Percentiles rank a stretch among this genome's conserved stretches.
These are phyloP conservation scores for Galerucella nymphaeae DNA, from an alignment of 2,888 invertebrate species.

Conservation along the genomic window DNA sequence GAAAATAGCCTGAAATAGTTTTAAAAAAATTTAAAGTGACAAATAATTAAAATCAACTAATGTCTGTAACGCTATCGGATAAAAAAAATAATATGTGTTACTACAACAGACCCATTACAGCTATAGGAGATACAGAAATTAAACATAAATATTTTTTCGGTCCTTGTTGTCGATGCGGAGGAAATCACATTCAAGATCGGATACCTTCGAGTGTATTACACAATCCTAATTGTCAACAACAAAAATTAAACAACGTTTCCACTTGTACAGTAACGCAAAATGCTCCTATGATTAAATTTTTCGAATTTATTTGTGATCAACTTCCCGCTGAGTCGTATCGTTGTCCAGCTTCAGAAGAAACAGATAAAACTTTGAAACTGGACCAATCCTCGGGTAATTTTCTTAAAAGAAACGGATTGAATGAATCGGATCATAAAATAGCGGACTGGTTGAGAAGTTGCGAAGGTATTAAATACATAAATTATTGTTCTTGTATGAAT, in stretches of 20 bases:
- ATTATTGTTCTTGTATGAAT: not conserved
- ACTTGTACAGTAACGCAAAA: not conserved
- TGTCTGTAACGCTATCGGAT: slow-evolving; percentile 11
- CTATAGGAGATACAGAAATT: not conserved
- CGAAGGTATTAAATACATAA: not conserved
- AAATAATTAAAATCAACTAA: not conserved
- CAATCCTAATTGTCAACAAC: not conserved
- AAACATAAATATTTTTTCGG: slow-evolving; percentile 11
- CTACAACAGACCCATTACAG: not conserved
- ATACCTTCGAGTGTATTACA: not conserved
- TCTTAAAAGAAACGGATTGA: slow-evolving; percentile 7
- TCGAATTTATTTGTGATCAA: slow-evolving; percentile 6
- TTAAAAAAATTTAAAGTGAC: slow-evolving; percentile 8
- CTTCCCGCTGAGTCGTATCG: not conserved
- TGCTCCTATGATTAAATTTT: not conserved
- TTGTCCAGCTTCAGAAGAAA: not conserved
- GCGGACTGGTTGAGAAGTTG: not conserved
- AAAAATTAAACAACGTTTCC: not conserved
- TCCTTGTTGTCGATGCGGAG: slow-evolving; percentile 9
- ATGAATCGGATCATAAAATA: not conserved
- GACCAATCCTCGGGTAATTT: not conserved
- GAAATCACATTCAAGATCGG: slow-evolving; percentile 9
- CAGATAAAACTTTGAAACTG: not conserved
- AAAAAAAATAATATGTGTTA: slow-evolving; percentile 11
- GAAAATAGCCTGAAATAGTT: not conserved